Evolutionary conservation across 2,797 vertebrate genomes (phyloP).

Genomic region (Coccyzus lansbergi): DNA sequence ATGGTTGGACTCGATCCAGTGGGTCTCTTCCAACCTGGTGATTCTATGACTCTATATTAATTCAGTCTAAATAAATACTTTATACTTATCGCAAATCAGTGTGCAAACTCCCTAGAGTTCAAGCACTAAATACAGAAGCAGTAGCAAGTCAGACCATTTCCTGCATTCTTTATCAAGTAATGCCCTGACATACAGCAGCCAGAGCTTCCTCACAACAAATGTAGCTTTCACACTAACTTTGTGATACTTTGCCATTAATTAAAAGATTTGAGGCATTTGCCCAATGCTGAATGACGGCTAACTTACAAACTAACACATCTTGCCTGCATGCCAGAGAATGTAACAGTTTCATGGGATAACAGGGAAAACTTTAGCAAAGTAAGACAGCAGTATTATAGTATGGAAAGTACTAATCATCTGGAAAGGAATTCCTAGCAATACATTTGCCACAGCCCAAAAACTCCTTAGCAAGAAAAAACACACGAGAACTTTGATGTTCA

Average conservation of each 20-base stretch:
- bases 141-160: slow-evolving; percentile 26
- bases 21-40: too few relatives aligned
- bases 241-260: not conserved
- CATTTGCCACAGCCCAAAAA: slow-evolving; percentile 43
- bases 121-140: slow-evolving; percentile 54
- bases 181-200: not conserved
- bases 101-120: not conserved
- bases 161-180: slow-evolving; percentile 37
- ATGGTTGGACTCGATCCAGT: too few relatives aligned
- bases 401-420: slow-evolving; percentile 35
- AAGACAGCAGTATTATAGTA: not conserved
- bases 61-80: not conserved
- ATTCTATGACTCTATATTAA: too few relatives aligned
- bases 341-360: not conserved
- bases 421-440: slow-evolving; percentile 43
- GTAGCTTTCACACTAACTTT: not conserved
- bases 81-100: not conserved
- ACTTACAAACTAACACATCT: not conserved
- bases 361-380: not conserved
- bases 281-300: not conserved
- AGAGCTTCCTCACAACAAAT: slow-evolving; percentile 13
- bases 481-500: not conserved
- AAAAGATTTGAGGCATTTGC: not conserved
- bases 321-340: not conserved
- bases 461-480: slow-evolving; percentile 3